Base-by-base conservation (phyloP, 1,140 invertebrate genomes). In the Cydia strobilella region DNA sequence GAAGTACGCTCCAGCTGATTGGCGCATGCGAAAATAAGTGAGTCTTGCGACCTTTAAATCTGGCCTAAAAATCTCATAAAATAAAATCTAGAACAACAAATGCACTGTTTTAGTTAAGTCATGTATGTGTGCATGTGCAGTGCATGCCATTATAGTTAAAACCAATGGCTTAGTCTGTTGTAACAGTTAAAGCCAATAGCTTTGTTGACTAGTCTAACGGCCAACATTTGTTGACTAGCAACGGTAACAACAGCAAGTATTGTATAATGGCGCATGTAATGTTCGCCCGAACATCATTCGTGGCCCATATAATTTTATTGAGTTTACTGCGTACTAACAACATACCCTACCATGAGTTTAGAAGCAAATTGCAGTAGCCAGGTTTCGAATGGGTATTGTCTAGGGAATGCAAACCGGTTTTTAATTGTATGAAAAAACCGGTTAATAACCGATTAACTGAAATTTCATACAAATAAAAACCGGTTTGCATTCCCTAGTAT, bases 221-320 rank as follows among this genome's bases (percentile, higher is more conserved):
- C 27, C 42, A 42, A 45, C 42, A 13, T 45, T 45, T 45, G 42
- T 45, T 45, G 42, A 45, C 12, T 45, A 45, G 42, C 15, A 45
- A 39, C 35, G 9, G 35, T 39, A n/a, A 20, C 63, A 31, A 69
- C 15, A 35, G 9, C 27, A 18, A 39, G 25, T 18, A n/a, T 51
- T 31, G 65, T 35, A 42, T 35, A 66, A 35, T 69, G 27, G 65
- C 10, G 65, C 65, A 35, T 35, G 65, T 69, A 69, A 69, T 18
- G 31, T 39, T 4, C 65, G 7, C 15, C n/a, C 20, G 27, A 35
- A 31, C 65, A 69, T 69, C 31, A 69, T 69, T 39, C 65, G 31
- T 69, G 65, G 65, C 2, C 18, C 65, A 69, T 69, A 69, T 69
- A n/a, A 39, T 69, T 42, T 69, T 69, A 69, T 69, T 69, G 31